Percentiles rank a stretch among this genome's conserved stretches.
phyloP scores from a whole-genome alignment of 2,113 vertebrate species.

The Dendrocopos noguchii region DNA sequence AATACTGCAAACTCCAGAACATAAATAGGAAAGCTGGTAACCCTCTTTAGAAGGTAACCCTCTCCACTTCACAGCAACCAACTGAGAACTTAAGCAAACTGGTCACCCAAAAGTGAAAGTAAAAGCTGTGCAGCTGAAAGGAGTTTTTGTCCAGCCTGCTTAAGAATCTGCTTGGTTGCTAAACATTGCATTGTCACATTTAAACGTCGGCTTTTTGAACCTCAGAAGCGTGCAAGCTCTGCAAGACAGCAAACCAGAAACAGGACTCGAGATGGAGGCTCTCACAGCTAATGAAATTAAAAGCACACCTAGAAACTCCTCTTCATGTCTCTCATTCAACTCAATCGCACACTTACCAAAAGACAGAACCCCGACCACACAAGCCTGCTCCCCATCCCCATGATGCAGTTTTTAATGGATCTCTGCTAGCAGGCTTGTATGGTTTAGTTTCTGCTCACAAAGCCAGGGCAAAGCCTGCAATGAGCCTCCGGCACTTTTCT shows the following conservation, averaged over 20 bases:
- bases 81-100: neutral
- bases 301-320: neutral
- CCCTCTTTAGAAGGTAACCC: neutral
- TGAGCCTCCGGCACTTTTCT: neutral
- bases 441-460: neutral
- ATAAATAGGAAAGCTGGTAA: neutral
- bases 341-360: neutral
- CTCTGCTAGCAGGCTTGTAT: neutral
- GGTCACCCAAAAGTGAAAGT: neutral
- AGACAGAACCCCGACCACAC: neutral
- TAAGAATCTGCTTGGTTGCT: constrained; percentile 1
- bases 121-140: constrained; percentile 21
- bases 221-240: neutral
- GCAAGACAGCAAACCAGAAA: neutral
- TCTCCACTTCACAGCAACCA: neutral
- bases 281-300: neutral
- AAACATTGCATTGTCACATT: neutral
- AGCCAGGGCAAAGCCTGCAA: neutral
- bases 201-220: constrained; percentile 12
- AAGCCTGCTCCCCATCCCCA: neutral
- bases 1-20: neutral
- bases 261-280: neutral
- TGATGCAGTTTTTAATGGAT: neutral
- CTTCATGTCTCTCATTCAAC: neutral
- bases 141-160: neutral